Evolutionary conservation across 1,140 invertebrate species (phyloP).

Genomic region (Lucilia cuprina): DNA sequence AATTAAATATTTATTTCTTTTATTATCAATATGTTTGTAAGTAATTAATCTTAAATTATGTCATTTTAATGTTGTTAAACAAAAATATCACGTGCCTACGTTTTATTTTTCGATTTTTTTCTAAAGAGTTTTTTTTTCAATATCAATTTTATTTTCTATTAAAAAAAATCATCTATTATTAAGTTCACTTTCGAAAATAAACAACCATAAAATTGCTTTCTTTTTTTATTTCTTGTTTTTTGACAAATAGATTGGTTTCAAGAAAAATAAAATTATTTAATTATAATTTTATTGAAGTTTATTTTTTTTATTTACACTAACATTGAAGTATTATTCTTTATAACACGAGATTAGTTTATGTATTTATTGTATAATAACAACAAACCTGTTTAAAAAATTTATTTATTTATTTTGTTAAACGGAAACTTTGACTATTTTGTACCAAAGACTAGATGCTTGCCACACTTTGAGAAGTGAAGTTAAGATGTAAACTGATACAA

Average conservation of each 20-base stretch:
- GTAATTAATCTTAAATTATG: not conserved
- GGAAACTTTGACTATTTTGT: not conserved
- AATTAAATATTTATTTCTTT: not conserved
- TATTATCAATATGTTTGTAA: not conserved
- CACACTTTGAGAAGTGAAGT: not conserved
- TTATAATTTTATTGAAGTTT: not conserved
- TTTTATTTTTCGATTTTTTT: not conserved
- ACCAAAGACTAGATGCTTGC: not conserved
- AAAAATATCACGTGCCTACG: not conserved
- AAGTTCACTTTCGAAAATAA: slow-evolving; percentile 7
- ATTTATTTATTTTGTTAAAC: not conserved
- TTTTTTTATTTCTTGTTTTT: not conserved
- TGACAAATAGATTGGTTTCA: not conserved
- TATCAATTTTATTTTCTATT: not conserved
- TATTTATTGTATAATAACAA: no score
- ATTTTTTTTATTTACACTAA: not conserved
- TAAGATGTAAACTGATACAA: not conserved
- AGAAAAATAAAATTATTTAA: not conserved
- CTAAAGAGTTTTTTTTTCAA: not conserved
- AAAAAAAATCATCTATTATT: not conserved
- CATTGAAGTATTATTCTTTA: not conserved
- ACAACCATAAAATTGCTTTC: slow-evolving; percentile 11
- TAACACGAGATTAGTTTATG: no score
- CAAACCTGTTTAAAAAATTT: not conserved
- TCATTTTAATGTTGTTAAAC: not conserved